A percentile compares a stretch with the other conserved stretches of the same genome.
phyloP scores from a whole-genome alignment of 2,113 vertebrate genomes.

The Taurulus bubalis region DNA sequence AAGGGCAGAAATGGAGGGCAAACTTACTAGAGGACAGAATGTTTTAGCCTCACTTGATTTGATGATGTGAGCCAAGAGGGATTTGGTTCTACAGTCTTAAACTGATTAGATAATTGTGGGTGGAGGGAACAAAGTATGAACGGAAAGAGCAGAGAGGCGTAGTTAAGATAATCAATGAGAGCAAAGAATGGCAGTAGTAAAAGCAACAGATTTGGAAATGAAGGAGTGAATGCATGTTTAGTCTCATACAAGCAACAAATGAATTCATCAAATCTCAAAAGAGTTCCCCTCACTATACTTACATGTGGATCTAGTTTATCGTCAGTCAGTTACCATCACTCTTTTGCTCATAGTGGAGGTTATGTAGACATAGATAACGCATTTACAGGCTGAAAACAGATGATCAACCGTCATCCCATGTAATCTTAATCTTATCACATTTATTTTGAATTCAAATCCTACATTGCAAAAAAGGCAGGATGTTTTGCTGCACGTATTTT shows the following conservation, averaged over 20 bases:
- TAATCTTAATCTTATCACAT: conserved; percentile 24
- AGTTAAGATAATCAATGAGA: conserved; percentile 22
- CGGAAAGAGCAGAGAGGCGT: background rate
- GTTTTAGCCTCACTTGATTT: conserved; percentile 7
- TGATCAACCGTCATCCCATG: background rate
- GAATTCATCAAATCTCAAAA: background rate
- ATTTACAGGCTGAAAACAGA: background rate
- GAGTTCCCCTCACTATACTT: background rate
- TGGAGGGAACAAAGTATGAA: background rate
- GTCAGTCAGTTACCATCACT: background rate
- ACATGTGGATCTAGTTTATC: background rate
- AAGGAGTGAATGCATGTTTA: background rate
- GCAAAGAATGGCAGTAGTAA: background rate
- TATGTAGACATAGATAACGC: background rate
- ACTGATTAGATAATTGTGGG: conserved; percentile 12
- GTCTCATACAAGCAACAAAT: background rate
- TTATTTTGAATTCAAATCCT: conserved; percentile 12
- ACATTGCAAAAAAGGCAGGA: background rate
- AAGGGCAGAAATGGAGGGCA: background rate
- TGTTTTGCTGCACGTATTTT: conserved; percentile 8
- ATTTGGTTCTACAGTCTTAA: background rate
- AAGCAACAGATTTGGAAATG: background rate
- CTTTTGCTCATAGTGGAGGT: background rate
- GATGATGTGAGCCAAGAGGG: conserved; percentile 7
- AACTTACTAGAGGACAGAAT: background rate